phyloP scores from a whole-genome alignment of 2,888 invertebrate species.

The Chrysomela aeneicollis region DNA sequence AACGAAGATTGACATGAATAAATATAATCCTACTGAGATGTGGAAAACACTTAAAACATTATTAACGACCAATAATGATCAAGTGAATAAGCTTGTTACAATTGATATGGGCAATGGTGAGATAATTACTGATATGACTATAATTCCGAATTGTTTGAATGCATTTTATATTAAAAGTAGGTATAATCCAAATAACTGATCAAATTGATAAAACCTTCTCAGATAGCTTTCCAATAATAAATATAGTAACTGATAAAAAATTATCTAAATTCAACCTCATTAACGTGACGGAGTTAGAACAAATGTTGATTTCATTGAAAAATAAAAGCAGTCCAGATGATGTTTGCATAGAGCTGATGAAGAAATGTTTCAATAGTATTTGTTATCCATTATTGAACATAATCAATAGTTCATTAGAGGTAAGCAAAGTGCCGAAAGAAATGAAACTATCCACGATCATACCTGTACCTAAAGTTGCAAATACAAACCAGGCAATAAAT shows the following conservation, averaged over 20 bases:
- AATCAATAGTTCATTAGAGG: too few species aligned
- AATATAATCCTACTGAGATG: background rate
- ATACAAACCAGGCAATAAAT: too few species aligned
- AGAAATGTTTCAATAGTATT: constrained; percentile 5
- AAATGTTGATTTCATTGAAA: background rate
- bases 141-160: background rate
- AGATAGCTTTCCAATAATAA: too few species aligned
- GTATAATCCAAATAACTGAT: background rate
- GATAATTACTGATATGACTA: background rate
- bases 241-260: background rate
- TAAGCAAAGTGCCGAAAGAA: too few species aligned
- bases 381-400: constrained; percentile 2
- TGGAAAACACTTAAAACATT: background rate
- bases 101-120: background rate
- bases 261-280: background rate
- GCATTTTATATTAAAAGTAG: background rate
- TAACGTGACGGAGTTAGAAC: too few species aligned
- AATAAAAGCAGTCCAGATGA: too few species aligned
- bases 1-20: background rate
- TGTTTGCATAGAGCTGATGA: background rate
- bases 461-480: too few species aligned
- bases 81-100: background rate
- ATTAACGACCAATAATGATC: background rate
- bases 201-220: background rate
- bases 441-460: too few species aligned